A percentile compares a stretch with the other conserved stretches of the same genome.
These are phyloP conservation scores for Lytechinus pictus DNA, from an alignment of 35 echinoderm and acorn worm genomes.

Conservation along the genomic window DNA sequence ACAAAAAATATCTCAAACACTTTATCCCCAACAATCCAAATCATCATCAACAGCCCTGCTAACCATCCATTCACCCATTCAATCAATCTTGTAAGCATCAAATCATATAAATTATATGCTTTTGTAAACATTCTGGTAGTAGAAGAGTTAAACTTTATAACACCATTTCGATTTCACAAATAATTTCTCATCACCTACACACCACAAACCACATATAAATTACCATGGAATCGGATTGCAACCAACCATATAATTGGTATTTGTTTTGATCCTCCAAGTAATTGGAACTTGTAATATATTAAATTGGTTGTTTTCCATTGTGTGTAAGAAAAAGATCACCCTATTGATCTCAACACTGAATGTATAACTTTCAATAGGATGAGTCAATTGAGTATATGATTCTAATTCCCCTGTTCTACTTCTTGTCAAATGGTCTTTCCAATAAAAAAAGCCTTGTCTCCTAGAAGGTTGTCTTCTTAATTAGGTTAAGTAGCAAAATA, in stretches of 20 bases:
- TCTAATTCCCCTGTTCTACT: background rate
- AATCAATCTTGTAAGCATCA: too few species aligned
- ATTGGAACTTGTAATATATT: background rate
- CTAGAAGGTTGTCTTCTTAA: background rate
- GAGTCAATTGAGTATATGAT: background rate
- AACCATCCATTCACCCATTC: too few species aligned
- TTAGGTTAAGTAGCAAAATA: conserved; percentile 2
- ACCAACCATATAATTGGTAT: conserved; percentile 12
- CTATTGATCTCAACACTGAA: background rate
- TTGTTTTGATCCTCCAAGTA: background rate
- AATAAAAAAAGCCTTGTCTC: background rate
- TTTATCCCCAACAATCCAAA: too few species aligned
- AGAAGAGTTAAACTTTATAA: background rate
- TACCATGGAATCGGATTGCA: background rate
- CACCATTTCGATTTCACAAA: background rate
- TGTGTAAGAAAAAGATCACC: background rate
- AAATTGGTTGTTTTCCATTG: background rate
- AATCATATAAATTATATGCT: too few species aligned
- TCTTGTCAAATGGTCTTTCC: background rate
- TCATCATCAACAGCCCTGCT: too few species aligned
- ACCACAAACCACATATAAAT: background rate
- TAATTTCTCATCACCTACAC: background rate
- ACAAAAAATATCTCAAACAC: too few species aligned
- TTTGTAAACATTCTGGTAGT: too few species aligned
- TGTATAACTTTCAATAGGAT: background rate